Base-by-base conservation (phyloP, 1,140 invertebrate species). In the Drosophila watanabei region DNA sequence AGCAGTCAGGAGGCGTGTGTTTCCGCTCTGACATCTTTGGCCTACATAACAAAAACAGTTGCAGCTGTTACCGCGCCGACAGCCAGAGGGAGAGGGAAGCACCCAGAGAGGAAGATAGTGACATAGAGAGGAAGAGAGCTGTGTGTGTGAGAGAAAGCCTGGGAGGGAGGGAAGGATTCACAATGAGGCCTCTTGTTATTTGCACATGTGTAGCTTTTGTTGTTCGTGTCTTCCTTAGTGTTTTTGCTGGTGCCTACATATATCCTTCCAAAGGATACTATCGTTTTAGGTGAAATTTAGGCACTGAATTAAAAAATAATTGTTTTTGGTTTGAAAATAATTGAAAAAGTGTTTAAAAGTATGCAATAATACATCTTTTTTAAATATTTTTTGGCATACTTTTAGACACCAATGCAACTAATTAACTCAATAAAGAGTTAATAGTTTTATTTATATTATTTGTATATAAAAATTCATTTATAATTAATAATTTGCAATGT, bases 21-120 rank as follows among this genome's bases (percentile, higher is more conserved):
- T 79, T 72, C 66, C 52, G 76, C 56, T 43, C 71, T 83, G 78
- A 60, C 81, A 66, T 65, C 66, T 85, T 79, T 89, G 85, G 81
- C 85, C 85, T 89, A 89, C 85, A 89, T 90, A 89, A 79, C 79
- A 80, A 89, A 89, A 89, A 82, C 86, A 89, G 78, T 79, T 89
- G 85, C 85, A 89, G 81, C 86, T 81, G 86, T 79, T 85, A 80
- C 81, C 75, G 65, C 68, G 62, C 57, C 54, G 35, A 46, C 14
- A 18, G 72, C 30, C 13, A 39, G 39, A 20, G 58, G 33, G 32
- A 63, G 45, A 30, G 30, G 14, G 43, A 45, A n/a, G 24, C 45
- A 24, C 7, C 51, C 37, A 18, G 24, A 45, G 59, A 51, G 16
- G 20, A 54, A 13, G 8, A 45, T 39, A 30, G 63, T 18, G 37